A percentile compares a stretch with the other conserved stretches of the same genome.
phyloP scores from a whole-genome alignment of 2,888 invertebrate genomes.

The Formica aserva region DNA sequence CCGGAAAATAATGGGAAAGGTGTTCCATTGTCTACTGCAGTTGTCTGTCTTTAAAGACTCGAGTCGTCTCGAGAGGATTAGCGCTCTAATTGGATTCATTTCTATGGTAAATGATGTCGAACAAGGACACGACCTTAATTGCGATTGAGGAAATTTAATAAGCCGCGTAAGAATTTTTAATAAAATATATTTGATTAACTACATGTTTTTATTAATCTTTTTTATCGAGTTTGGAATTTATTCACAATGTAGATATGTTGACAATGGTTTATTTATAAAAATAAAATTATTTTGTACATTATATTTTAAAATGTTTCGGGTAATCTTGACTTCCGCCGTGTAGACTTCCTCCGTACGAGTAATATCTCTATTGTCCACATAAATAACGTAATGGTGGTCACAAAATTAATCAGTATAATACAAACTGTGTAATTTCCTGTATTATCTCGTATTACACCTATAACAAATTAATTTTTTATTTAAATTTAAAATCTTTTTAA shows the following conservation, averaged over 20 bases:
- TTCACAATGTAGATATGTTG: background rate
- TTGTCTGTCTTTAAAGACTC: conserved; percentile 58
- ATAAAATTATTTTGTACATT: conserved; percentile 1
- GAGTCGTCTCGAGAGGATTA: conserved; percentile 73
- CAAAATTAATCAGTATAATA: conserved; percentile 88
- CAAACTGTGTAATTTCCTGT: conserved; percentile 88
- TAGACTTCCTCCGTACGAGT: conserved; percentile 63
- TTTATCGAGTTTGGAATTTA: background rate
- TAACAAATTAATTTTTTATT: conserved; percentile 20
- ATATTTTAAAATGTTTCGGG: background rate
- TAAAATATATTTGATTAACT: background rate
- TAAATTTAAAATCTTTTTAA: background rate
- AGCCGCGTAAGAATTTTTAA: conserved; percentile 35
- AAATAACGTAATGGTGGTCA: conserved; percentile 88
- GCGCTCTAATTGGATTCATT: conserved; percentile 80
- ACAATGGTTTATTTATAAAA: conserved; percentile 33
- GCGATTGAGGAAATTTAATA: conserved; percentile 25
- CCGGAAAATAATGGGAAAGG: conserved; percentile 79
- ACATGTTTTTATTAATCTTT: background rate
- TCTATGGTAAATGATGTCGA: conserved; percentile 76
- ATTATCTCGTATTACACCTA: conserved; percentile 88
- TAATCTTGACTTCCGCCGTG: conserved; percentile 15
- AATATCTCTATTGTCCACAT: conserved; percentile 87
- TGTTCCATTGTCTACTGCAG: conserved; percentile 73
- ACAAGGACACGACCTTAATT: conserved; percentile 84